Evolutionary conservation across 2,113 vertebrate species (phyloP).

Genomic region (Epinephelus fuscoguttatus): DNA sequence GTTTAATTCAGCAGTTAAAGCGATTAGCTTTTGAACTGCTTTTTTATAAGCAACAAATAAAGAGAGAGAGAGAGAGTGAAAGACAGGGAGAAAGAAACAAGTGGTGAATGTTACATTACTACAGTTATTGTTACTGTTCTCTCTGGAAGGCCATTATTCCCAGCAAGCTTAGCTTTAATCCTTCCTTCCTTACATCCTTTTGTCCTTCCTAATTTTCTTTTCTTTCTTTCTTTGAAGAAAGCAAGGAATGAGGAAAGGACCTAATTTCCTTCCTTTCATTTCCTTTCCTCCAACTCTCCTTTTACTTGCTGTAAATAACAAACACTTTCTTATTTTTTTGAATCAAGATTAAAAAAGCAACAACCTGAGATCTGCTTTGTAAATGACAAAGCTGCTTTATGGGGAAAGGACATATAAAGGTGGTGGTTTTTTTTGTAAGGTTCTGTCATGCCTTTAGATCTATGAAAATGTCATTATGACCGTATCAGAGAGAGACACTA

Average conservation of each 20-base stretch:
- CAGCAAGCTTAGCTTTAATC: neutral
- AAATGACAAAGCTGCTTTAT: neutral
- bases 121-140: neutral
- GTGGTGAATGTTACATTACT: constrained; percentile 2
- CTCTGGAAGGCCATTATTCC: neutral
- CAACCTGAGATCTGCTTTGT: neutral
- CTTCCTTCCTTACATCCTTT: neutral
- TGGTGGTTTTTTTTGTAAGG: neutral
- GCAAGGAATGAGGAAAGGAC: neutral
- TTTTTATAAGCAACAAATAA: constrained; percentile 57
- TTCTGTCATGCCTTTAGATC: neutral
- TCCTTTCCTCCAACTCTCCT: neutral
- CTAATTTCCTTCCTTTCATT: neutral
- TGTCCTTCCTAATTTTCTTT: neutral
- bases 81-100: constrained; percentile 28
- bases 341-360: neutral
- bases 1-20: constrained; percentile 64
- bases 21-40: constrained; percentile 67
- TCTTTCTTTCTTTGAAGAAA: neutral
- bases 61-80: neutral
- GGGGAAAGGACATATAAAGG: neutral
- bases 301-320: neutral
- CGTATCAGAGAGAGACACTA: neutral
- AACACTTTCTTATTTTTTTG: neutral
- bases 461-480: constrained; percentile 18